Evolutionary conservation across 2,113 vertebrate genomes (phyloP).

Genomic region (Nesogale talazaci): DNA sequence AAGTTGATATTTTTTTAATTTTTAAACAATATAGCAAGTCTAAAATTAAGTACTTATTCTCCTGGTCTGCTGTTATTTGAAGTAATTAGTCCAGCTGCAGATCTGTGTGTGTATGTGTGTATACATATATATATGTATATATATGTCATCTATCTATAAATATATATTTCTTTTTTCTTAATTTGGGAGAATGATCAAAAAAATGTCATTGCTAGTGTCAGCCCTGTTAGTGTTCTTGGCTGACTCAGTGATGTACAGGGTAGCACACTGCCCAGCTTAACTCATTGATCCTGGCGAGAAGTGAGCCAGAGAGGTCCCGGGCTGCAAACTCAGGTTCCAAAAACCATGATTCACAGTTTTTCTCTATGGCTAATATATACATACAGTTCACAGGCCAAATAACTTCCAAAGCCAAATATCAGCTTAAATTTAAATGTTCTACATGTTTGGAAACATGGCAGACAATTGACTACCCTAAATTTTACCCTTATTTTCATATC

Average conservation of each 20-base stretch:
- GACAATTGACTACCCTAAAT: conserved; percentile 63
- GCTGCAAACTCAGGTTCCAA: neutral
- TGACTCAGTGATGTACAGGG: neutral
- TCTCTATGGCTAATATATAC: neutral
- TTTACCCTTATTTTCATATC: conserved; percentile 64
- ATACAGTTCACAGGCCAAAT: conserved; percentile 8
- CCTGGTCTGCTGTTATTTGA: conserved; percentile 86
- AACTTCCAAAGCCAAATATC: conserved; percentile 53
- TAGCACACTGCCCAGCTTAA: neutral
- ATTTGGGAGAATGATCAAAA: conserved; percentile 68
- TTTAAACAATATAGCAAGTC: conserved; percentile 87
- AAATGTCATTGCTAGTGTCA: conserved; percentile 75
- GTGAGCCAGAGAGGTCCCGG: neutral
- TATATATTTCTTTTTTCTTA: conserved; percentile 38
- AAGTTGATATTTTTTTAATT: conserved; percentile 91
- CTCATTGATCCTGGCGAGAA: neutral
- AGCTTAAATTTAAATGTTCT: conserved; percentile 11
- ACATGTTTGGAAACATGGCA: conserved; percentile 42
- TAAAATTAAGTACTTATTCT: conserved; percentile 86
- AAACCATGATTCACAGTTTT: neutral
- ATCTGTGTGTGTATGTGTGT: conserved; percentile 51
- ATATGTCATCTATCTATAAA: neutral
- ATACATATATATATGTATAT: neutral
- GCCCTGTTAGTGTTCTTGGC: neutral
- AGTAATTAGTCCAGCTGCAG: conserved; percentile 80